These are phyloP conservation scores for Exephanes ischioxanthus DNA, from an alignment of 2,888 invertebrate species.

Conservation along the genomic window DNA sequence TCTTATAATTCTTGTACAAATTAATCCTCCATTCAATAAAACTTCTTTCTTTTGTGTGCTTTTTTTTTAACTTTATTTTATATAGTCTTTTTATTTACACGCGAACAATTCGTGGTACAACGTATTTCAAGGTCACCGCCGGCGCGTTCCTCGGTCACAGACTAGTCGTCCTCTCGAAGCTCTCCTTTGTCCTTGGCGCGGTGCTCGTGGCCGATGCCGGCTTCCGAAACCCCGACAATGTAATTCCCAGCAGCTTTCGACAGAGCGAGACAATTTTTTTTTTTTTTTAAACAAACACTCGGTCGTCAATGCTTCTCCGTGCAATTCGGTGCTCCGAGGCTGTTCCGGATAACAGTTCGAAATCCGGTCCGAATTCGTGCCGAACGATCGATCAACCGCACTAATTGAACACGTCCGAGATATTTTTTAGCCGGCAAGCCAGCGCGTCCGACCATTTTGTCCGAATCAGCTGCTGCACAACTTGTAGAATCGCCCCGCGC, in stretches of 20 bases:
- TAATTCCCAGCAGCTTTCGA: too few species aligned
- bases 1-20: not conserved
- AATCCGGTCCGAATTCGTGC: too few species aligned
- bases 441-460: constrained; percentile 78
- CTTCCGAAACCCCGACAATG: too few species aligned
- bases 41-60: not conserved
- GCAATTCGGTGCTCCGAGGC: not conserved
- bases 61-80: not conserved
- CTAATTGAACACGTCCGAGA: constrained; percentile 2
- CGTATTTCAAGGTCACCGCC: constrained; percentile 13
- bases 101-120: constrained; percentile 38
- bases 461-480: constrained; percentile 77
- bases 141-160: constrained; percentile 6
- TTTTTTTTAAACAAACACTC: not conserved
- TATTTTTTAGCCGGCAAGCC: constrained; percentile 61
- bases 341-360: not conserved
- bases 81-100: constrained; percentile 26
- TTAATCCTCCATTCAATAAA: not conserved
- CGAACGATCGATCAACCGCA: not conserved
- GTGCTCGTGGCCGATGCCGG: not conserved
- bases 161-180: not conserved
- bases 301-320: not conserved
- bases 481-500: constrained; percentile 73
- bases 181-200: constrained; percentile 6
- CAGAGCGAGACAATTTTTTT: too few species aligned